Evolutionary conservation across 2,888 invertebrate species (phyloP).

Genomic region (Aphrophora alni): DNA sequence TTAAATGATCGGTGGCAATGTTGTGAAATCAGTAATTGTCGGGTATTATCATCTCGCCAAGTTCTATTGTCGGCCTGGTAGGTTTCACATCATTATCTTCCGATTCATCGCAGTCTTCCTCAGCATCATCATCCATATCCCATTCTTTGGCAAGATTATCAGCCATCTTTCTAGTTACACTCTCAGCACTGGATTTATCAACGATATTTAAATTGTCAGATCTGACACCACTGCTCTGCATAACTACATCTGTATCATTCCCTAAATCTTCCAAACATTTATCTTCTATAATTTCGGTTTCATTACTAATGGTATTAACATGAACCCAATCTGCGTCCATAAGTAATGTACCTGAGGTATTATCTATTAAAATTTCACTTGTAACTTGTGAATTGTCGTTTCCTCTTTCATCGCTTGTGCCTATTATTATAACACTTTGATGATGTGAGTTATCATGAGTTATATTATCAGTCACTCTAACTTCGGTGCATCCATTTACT

Average conservation of each 20-base stretch:
- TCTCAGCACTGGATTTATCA: neutral
- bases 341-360: neutral
- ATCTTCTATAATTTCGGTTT: neutral
- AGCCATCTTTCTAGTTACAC: neutral
- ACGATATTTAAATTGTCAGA: neutral
- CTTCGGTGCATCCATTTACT: conserved; percentile 3
- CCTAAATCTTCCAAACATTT: neutral
- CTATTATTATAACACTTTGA: neutral
- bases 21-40: neutral
- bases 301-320: neutral
- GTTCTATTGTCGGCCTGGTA: conserved; percentile 44
- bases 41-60: conserved; percentile 19
- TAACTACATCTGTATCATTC: neutral
- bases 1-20: neutral
- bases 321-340: neutral
- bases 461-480: neutral
- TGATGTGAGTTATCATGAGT: neutral
- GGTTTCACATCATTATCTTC: conserved; percentile 43
- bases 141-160: conserved; percentile 43
- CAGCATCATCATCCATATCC: conserved; percentile 46
- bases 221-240: neutral
- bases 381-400: neutral
- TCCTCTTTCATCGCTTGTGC: neutral
- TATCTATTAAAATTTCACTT: neutral
- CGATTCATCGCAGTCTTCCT: conserved; percentile 43